A percentile compares a stretch with the other conserved stretches of the same genome.
These are phyloP conservation scores for Ochropleura plecta DNA, from an alignment of 2,888 invertebrate species.

Conservation along the genomic window DNA sequence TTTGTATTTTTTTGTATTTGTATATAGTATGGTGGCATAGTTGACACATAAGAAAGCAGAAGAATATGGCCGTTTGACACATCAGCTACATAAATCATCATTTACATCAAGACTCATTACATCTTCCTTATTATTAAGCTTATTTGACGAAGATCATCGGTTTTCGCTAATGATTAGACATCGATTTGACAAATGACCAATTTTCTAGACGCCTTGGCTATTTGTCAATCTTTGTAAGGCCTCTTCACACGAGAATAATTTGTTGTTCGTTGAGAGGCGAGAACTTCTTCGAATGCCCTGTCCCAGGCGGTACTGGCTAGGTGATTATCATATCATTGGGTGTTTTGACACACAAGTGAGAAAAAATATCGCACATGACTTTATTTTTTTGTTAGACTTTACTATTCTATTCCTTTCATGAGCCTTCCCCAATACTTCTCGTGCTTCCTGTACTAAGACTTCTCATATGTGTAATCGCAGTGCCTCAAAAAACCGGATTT, in stretches of 20 bases:
- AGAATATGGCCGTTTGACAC: not conserved
- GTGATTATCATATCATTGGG: not conserved
- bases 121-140: not conserved
- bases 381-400: too few species aligned
- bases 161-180: not conserved
- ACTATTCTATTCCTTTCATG: too few species aligned
- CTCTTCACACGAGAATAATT: not conserved
- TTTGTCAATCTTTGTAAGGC: constrained; percentile 11
- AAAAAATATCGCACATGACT: not conserved
- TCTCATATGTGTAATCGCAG: not conserved
- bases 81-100: not conserved
- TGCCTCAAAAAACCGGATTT: not conserved
- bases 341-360: not conserved
- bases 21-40: not conserved
- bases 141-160: not conserved
- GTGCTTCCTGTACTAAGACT: not conserved
- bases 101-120: not conserved
- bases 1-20: too few species aligned
- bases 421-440: too few species aligned
- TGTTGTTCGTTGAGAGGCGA: not conserved
- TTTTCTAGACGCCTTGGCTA: not conserved
- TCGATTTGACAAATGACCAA: constrained; percentile 9
- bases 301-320: not conserved
- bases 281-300: not conserved
- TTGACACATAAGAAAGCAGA: not conserved